Percentiles rank a stretch among this genome's conserved stretches.
Conservation (phyloP, 2,113 vertebrate species). For the Upupa epops region DNA sequence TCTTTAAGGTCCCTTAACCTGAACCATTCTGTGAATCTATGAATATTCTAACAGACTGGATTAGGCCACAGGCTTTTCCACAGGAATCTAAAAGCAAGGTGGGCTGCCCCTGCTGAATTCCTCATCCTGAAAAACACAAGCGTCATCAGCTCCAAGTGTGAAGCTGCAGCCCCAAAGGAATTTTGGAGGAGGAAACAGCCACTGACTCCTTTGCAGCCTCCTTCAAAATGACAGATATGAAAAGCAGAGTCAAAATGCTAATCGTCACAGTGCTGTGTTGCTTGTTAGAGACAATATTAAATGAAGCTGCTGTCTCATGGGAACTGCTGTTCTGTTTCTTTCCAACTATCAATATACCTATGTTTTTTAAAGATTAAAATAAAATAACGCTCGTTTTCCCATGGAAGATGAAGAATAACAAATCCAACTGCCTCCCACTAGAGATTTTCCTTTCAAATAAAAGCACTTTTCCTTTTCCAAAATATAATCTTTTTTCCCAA, state of each 20-base stretch:
- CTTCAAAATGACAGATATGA: conserved; percentile 35
- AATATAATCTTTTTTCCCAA: background rate
- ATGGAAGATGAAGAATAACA: background rate
- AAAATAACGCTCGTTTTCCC: background rate
- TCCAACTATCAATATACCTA: background rate
- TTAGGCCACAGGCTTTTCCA: background rate
- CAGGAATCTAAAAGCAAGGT: background rate
- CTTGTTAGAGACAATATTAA: conserved; percentile 3
- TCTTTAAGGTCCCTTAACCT: too few relatives aligned
- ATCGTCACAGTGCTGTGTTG: background rate
- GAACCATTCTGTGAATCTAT: too few relatives aligned
- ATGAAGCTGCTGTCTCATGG: background rate
- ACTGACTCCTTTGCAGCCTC: conserved; percentile 17
- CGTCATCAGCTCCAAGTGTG: background rate
- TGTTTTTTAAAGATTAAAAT: background rate
- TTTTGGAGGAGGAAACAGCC: background rate
- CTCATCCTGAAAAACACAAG: background rate
- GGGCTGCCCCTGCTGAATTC: background rate
- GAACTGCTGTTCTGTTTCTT: background rate
- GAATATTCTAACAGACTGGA: background rate
- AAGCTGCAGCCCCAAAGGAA: background rate
- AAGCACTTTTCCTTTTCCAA: background rate
- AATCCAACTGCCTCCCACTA: background rate
- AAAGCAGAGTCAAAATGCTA: conserved; percentile 7
- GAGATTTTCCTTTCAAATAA: background rate